Base-by-base conservation (phyloP, 1,140 invertebrate species). In the Papilio aristodemus region DNA sequence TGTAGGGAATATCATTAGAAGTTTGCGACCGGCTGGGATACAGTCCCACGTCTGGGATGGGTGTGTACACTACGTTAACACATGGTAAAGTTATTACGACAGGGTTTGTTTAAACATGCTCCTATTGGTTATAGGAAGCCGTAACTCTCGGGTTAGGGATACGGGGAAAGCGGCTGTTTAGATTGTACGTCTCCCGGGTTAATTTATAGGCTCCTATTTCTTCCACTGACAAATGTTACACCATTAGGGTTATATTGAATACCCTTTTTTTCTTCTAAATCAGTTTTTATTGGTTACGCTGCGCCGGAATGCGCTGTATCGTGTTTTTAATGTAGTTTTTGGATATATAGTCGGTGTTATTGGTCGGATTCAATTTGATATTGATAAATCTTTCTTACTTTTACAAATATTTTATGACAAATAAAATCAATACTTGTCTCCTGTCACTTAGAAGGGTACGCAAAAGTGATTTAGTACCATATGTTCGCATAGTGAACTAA, bases 81-180 rank as follows among this genome's bases (percentile, higher is more conserved):
- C 63, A 62, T 62, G 59, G 36, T 38, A 62, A 62, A 39, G 36
- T 62, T 62, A 62, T 62, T 62, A 62, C 57, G 57, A 36, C 36
- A 14, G 8, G 59, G 22, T 25, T 43, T 66, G 63, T 66, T 46
- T 46, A 46, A 64, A 43, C 63, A 32, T 0, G 41, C 63, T 17
- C 8, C 17, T 50, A 66, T 66, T 46, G 63, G 63, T 66, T 66
- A 50, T 66, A 66, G 63, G 63, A 66, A 66, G 63, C 63, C 63
- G 63, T 66, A 66, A 66, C 63, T 66, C 57, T 59, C 63, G 41
- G 22, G 62, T 43, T 17, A 25, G 37, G 41, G 41, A 66, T 66
- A 66, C 63, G 13, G 63, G 22, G 63, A 66, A 66, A 13, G 25
- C 60, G 60, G 38, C 63, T 66, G 63, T 66, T 66, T 66, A 27